Evolutionary conservation across 2,888 invertebrate species (phyloP).

Genomic region (Spisula solida): DNA sequence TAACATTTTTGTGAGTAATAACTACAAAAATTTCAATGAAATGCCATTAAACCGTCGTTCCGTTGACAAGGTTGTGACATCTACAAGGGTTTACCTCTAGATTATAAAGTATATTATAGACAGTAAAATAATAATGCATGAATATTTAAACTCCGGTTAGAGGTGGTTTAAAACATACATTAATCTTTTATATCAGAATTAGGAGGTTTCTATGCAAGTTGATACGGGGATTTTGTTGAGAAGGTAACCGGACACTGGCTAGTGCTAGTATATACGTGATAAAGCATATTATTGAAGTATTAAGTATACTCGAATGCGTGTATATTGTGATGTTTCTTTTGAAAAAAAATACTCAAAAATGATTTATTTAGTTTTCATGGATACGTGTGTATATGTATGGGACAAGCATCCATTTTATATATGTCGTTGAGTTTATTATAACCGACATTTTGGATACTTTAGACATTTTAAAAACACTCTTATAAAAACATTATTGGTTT

Average conservation of each 20-base stretch:
- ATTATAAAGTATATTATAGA: conserved; percentile 23
- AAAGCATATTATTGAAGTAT: not conserved
- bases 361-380: too few relatives aligned
- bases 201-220: not conserved
- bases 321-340: not conserved
- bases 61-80: conserved; percentile 31
- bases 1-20: not conserved
- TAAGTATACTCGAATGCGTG: not conserved
- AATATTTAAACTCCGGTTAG: conserved; percentile 15
- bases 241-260: not conserved
- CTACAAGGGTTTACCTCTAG: conserved; percentile 16
- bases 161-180: not conserved
- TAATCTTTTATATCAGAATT: not conserved
- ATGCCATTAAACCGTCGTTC: conserved; percentile 24
- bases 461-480: too few relatives aligned
- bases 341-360: too few relatives aligned
- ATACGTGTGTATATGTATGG: too few relatives aligned
- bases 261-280: not conserved
- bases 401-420: too few relatives aligned
- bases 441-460: too few relatives aligned
- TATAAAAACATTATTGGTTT: too few relatives aligned
- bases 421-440: too few relatives aligned
- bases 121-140: conserved; percentile 7
- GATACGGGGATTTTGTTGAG: not conserved
- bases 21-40: conserved; percentile 27